Base-by-base conservation (phyloP, 2,113 vertebrate species). In the Lethenteron reissneri region DNA sequence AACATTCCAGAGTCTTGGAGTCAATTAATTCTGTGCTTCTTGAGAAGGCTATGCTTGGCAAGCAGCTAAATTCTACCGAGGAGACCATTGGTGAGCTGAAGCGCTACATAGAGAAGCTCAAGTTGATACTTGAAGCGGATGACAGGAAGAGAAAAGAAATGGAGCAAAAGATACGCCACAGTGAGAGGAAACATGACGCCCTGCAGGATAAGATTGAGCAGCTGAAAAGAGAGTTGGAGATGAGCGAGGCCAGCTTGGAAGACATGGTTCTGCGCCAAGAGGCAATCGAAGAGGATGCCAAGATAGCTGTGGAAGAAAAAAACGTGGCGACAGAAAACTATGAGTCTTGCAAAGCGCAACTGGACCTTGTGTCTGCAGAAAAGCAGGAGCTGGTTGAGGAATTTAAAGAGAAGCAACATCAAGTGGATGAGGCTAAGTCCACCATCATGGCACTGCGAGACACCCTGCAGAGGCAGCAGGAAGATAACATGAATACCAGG, bases 61-160 rank as follows among this genome's bases (percentile, higher is more conserved):
- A 76, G 71, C 81, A 85, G 10, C 80, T 96, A 57, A 82, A 79
- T 56, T 83, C 84, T n/a, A 87, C 87, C 3, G 84, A 88, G 71
- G 82, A 85, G 13, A 88, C 92, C 74, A 80, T 85, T 69, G 75
- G 74, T 57, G 83, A 88, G 77, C 80, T 94, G 83, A 81, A 81
- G 56, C 75, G 57, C 0, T 87, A 86, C 64, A 92, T 90, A 2
- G 89, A 96, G 79, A 90, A 86, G 71, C 83, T 96, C 11, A 83
- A 84, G 75, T 80, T 87, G 58, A 85, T 85, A 74, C 91, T 95
- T 3, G 87, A 91, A 77, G 86, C 85, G 0, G 90, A 94, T 25
- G 88, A 95, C 75, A 85, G 81, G 74, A 86, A 84, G 80, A 89
- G 83, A 70, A 75, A 56, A 14, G 78, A 81, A 0, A 69, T 84